Base-by-base conservation (phyloP, 2,113 vertebrate species). In the Romanogobio albipinnatus region DNA sequence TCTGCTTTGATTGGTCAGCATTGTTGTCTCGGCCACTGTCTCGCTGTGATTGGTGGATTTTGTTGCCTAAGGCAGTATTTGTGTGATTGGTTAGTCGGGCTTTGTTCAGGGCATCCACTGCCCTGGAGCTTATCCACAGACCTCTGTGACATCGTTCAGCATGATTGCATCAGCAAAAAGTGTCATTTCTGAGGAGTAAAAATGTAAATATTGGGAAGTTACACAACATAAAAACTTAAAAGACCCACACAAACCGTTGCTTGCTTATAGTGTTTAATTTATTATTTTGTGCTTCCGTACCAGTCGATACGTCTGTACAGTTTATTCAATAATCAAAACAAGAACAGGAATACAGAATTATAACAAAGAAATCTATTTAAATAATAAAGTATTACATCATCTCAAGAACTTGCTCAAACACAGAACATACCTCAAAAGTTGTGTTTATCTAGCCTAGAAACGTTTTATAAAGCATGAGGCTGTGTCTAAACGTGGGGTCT, bases 381-480 rank as follows among this genome's bases (percentile, higher is more conserved):
- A 33, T 66, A 15, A 33, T 8, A 19, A 68, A 43, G 36, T 70
- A 39, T 5, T 22, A 70, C 6, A 22, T 73, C 24, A 71, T 49
- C 11, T 49, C n/a, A 49, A 26, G 3, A 45, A 79, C 76, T 26
- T 59, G 15, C 43, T 7, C 7, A 15, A 79, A 79, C n/a, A 79
- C 22, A 15, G 71, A n/a, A 45, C 70, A 73, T 47, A 47, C 10
- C 70, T 73, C 39, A 45, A 6, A 45, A 1, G 3, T 39, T 70
- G 66, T 39, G 5, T 71, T 51, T 5, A 29, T 75, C 88, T 91
- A 95, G 92, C 95, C 96, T 78, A 97, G 92, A 92, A 97, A 95
- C 47, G 96, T 95, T 88, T 87, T 95, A 92, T 99, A 99, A n/a
- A 99, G 92, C 45, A 90, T 84, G n/a, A 96, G 94, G 24, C 98